Conservation (phyloP, 2,888 invertebrate species). For the Drosophila hamatofila region DNA sequence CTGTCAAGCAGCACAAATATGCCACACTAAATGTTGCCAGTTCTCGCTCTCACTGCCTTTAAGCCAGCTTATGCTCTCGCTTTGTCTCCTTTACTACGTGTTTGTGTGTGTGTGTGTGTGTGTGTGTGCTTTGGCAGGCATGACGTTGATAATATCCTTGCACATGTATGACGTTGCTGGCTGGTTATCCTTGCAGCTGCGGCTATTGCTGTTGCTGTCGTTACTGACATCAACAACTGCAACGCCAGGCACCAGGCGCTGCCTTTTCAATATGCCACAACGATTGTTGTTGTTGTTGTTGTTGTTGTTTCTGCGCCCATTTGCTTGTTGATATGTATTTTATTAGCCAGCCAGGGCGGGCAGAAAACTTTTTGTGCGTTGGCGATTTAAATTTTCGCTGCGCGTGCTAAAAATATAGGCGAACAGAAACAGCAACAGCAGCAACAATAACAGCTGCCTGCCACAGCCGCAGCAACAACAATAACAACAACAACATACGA, state of each 20-base stretch:
- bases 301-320: conserved; percentile 43
- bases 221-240: conserved; percentile 26
- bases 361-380: conserved; percentile 46
- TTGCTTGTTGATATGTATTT: conserved; percentile 74
- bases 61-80: conserved; percentile 18
- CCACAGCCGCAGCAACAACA: conserved; percentile 9
- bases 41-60: conserved; percentile 15
- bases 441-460: conserved; percentile 19
- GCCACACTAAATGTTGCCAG: conserved; percentile 49
- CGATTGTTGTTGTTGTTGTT: conserved; percentile 35
- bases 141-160: conserved; percentile 84
- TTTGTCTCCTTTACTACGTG: conserved; percentile 18
- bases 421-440: conserved; percentile 22
- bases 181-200: conserved; percentile 67
- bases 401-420: conserved; percentile 65
- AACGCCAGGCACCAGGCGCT: conserved; percentile 51
- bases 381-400: conserved; percentile 62
- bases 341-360: conserved; percentile 61
- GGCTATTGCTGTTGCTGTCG: conserved; percentile 31
- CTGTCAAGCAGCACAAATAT: conserved; percentile 56
- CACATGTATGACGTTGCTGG: conserved; percentile 76
- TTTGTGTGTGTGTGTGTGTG: conserved; percentile 32
- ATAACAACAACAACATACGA: conserved; percentile 19
- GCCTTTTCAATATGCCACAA: conserved; percentile 67
- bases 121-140: conserved; percentile 58